These are phyloP conservation scores for Paramormyrops kingsleyae DNA, from an alignment of 2,113 vertebrate genomes.

Conservation along the genomic window DNA sequence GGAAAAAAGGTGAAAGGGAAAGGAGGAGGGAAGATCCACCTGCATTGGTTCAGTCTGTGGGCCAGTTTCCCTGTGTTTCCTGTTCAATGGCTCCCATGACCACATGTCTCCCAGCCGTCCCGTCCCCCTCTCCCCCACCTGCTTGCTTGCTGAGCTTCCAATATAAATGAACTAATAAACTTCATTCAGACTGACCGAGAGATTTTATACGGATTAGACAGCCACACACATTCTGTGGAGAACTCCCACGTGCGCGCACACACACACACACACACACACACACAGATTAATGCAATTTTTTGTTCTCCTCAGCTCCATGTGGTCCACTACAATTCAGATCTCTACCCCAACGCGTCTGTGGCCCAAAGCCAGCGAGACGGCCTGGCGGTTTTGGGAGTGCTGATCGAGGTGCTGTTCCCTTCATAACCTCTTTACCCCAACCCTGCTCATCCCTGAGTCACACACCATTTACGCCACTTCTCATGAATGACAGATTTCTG, in stretches of 20 bases:
- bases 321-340: slow-evolving; percentile 78
- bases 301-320: slow-evolving; percentile 68
- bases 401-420: slow-evolving; percentile 58
- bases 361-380: slow-evolving; percentile 65
- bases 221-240: not conserved
- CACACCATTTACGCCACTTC: not conserved
- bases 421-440: not conserved
- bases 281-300: not conserved
- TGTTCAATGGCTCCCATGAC: too few species aligned
- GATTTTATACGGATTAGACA: slow-evolving; percentile 9
- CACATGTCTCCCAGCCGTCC: not conserved
- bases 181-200: slow-evolving; percentile 9
- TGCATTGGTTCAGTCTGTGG: too few species aligned
- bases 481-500: not conserved
- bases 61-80: too few species aligned
- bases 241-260: not conserved
- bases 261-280: not conserved
- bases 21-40: not conserved
- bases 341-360: slow-evolving; percentile 60
- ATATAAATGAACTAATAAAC: slow-evolving; percentile 7
- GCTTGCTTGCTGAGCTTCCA: not conserved
- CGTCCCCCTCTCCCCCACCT: not conserved
- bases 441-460: not conserved
- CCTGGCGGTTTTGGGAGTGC: slow-evolving; percentile 68
- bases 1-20: not conserved